Evolutionary conservation across 2,888 invertebrate species (phyloP).

Genomic region (Xiphydria camelus): DNA sequence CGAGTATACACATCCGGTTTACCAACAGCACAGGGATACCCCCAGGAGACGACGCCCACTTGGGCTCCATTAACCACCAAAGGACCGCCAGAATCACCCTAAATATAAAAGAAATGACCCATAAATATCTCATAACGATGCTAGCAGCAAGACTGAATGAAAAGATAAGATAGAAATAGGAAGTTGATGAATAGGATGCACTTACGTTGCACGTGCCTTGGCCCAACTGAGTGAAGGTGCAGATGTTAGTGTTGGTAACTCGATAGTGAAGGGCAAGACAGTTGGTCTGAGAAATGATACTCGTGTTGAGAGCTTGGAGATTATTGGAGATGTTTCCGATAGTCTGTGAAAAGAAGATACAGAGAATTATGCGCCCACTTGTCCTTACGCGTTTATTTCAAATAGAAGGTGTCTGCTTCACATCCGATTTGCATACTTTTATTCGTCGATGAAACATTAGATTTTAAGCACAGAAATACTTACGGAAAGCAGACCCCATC

Average conservation of each 20-base stretch:
- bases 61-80: slow-evolving; percentile 21
- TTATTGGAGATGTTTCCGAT: not conserved
- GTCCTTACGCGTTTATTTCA: too few species aligned
- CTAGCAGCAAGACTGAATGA: too few species aligned
- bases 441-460: too few species aligned
- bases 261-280: not conserved
- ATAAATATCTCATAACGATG: too few species aligned
- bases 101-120: not conserved
- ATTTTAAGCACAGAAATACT: too few species aligned
- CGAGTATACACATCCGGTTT: slow-evolving; percentile 19
- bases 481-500: slow-evolving; percentile 61
- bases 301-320: not conserved
- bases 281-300: not conserved
- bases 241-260: slow-evolving; percentile 1
- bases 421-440: too few species aligned
- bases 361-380: too few species aligned
- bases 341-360: not conserved
- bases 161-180: not conserved
- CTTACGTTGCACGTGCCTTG: slow-evolving; percentile 2
- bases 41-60: slow-evolving; percentile 27
- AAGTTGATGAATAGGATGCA: not conserved
- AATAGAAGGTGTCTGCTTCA: too few species aligned
- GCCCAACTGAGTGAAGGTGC: slow-evolving; percentile 19
- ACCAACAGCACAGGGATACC: slow-evolving; percentile 6
- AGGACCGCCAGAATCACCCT: slow-evolving; percentile 35